Evolutionary conservation across 2,888 invertebrate species (phyloP), one percentile per base, ranked within the genome.

Genomic region (Drosophila cognata): DNA sequence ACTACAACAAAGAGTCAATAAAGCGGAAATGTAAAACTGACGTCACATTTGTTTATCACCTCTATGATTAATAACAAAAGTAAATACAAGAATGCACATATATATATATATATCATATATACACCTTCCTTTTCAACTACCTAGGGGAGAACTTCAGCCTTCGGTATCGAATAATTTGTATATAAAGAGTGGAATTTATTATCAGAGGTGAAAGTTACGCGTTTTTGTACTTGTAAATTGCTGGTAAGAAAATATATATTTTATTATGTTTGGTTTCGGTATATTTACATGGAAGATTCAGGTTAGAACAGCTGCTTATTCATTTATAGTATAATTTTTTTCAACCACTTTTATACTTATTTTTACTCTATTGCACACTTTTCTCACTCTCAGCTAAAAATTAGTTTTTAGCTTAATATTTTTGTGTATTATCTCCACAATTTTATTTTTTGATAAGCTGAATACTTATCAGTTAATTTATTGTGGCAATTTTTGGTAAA

Each of bases 171-270:
- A 48, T 38, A 60, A 57, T 74, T 36, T 46, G 59, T 48, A 62
- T 63, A 48, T 57, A 62, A 41, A 33, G n/a, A 50, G 6, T 29
- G 33, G 6, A 43, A 55, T 67, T 64, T 51, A 50, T 67, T 50
- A 46, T 38, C 35, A 46, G 8, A 25, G 16, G 16, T 46, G 46
- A 28, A 46, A 46, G 46, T 62, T 64, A 62, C 73, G 81, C 77
- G 41, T 29, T 56, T 81, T 82, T 88, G 89, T 88, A 88, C 88
- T 86, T 88, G 89, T 89, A 90, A 89, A 83, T 88, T 89, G 79
- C 81, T 72, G 67, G 50, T 46, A 72, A 77, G 66, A 62, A 48
- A 62, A 53, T 25, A 31, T 43, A 21, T 46, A 50, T 55, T 41
- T 51, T 31, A 36, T 46, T 51, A 64, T 48, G 35, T 56, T 66